Base-by-base conservation (phyloP, 1,140 invertebrate species). In the Neocloeon triangulifer region DNA sequence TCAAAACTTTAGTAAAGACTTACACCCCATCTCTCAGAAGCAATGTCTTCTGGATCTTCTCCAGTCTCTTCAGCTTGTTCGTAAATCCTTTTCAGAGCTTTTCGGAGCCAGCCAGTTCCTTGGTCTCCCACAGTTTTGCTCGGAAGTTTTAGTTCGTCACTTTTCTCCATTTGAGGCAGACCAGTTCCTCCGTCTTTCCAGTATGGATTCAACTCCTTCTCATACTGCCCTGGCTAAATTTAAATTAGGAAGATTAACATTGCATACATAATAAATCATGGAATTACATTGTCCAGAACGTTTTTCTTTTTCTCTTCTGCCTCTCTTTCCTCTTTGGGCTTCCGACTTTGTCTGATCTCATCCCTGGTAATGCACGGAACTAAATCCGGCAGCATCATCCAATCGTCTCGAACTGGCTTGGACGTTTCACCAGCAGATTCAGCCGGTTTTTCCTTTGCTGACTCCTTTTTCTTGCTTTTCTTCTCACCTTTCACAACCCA, bases 181-280 rank as follows among this genome's bases (percentile, higher is more conserved):
- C 85, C 85, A 27, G 59, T 67, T 8, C 85, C 85, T 34, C 78
- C 80, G 54, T 76, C 59, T 61, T 81, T 85, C 81, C 84, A 91
- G 50, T 86, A 81, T 2, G 82, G 85, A 63, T 95, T 95, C 27
- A 89, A 53, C 58, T 94, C 86, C 43, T 66, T 58, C 2, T 45
- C 49, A 45, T 70, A 73, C 38, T 70, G 72, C 2, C 72, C 69
- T 22, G 73, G 72, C 62, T 81, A 14, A 12, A 20, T 17, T 12
- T 27, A 27, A 35, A 23, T 33, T 9, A 6, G 2, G 14, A 21
- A 14, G 16, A 29, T 15, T 8, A 30, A 22, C 1, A n/a, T 8
- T n/a, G n/a, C n/a, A n/a, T n/a, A n/a, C n/a, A n/a, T n/a, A n/a
- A n/a, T n/a, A n/a, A n/a, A n/a, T n/a, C n/a, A n/a, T n/a, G n/a